phyloP scores from a whole-genome alignment of 2,888 invertebrate genomes.

The Tetranychus truncatus region DNA sequence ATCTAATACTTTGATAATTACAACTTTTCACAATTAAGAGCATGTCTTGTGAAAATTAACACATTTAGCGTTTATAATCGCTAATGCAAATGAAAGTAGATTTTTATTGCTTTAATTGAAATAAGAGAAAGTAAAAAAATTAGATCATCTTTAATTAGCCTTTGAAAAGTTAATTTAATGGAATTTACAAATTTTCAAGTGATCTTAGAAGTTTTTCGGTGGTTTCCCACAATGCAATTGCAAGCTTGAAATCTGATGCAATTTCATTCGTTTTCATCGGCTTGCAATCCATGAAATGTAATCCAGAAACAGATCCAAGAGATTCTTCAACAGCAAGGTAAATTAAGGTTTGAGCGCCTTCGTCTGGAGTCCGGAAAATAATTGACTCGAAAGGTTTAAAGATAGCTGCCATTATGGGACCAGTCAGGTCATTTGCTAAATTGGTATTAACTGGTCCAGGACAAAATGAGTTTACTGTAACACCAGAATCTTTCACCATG shows the following conservation, averaged over 20 bases:
- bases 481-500: constrained; percentile 28
- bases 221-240: neutral
- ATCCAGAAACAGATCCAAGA: constrained; percentile 31
- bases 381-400: neutral
- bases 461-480: constrained; percentile 35
- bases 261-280: neutral
- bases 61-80: too few relatives aligned
- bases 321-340: constrained; percentile 40
- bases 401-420: neutral
- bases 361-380: constrained; percentile 31
- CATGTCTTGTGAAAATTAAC: too few relatives aligned
- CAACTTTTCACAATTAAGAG: too few relatives aligned
- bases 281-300: constrained; percentile 25
- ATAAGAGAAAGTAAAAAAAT: too few relatives aligned
- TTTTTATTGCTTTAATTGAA: too few relatives aligned
- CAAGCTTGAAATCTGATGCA: neutral
- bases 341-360: constrained; percentile 50
- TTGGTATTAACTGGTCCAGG: constrained; percentile 36
- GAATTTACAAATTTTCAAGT: too few relatives aligned
- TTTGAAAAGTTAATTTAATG: too few relatives aligned
- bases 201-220: too few relatives aligned
- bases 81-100: too few relatives aligned
- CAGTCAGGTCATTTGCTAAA: constrained; percentile 29
- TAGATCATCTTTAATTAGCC: too few relatives aligned
- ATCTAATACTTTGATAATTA: too few relatives aligned